Conservation (phyloP, 2,113 vertebrate genomes). For the Calcarius ornatus region DNA sequence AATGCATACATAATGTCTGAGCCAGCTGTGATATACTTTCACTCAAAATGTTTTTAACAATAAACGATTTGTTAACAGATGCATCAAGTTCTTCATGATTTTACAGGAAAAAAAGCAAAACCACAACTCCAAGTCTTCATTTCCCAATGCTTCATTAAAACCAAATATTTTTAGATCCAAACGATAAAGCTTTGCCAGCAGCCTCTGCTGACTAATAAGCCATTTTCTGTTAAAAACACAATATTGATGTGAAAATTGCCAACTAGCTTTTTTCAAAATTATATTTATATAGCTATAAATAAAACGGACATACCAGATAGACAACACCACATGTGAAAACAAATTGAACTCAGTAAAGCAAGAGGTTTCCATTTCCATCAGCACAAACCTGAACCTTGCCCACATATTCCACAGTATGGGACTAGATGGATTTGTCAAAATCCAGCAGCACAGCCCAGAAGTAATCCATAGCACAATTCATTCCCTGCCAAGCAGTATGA, state of each 20-base stretch:
- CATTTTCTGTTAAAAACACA: slow-evolving; percentile 48
- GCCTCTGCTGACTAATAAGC: slow-evolving; percentile 36
- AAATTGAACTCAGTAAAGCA: slow-evolving; percentile 24
- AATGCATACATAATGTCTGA: not conserved
- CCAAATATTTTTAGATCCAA: slow-evolving; percentile 55
- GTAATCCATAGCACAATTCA: not conserved
- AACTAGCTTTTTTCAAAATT: not conserved
- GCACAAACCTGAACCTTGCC: slow-evolving; percentile 49
- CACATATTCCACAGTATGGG: slow-evolving; percentile 23
- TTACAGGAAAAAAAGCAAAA: not conserved
- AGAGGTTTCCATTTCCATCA: slow-evolving; percentile 41
- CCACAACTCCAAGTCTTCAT: not conserved
- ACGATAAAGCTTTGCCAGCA: slow-evolving; percentile 23
- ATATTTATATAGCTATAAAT: slow-evolving; percentile 57
- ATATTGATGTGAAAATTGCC: slow-evolving; percentile 40
- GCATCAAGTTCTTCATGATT: slow-evolving; percentile 11
- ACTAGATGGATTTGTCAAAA: slow-evolving; percentile 52
- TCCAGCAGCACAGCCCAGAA: not conserved
- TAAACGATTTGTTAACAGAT: slow-evolving; percentile 29
- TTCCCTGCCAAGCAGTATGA: not conserved
- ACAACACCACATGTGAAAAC: slow-evolving; percentile 57
- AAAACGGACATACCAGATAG: slow-evolving; percentile 49
- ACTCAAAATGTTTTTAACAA: slow-evolving; percentile 35
- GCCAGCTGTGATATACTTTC: slow-evolving; percentile 33
- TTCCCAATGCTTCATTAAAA: slow-evolving; percentile 45